These are phyloP conservation scores for Drosophila ficusphila DNA, from an alignment of 1,140 invertebrate genomes.

Conservation along the genomic window DNA sequence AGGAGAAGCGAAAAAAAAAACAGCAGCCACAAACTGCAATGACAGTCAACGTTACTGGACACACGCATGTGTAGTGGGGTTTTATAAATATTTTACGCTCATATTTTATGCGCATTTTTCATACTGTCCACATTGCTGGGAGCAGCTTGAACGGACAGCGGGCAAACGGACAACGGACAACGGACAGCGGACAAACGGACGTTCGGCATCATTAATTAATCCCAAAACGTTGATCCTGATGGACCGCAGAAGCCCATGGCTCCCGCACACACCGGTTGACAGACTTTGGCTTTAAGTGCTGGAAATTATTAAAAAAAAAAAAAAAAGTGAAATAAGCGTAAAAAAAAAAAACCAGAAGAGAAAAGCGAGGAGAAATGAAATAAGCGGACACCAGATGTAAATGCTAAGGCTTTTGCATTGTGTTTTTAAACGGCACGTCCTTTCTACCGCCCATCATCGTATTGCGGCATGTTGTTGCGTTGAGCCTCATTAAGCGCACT, in stretches of 20 bases:
- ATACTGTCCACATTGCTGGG: slow-evolving; percentile 7
- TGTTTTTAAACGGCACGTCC: slow-evolving; percentile 11
- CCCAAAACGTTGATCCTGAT: slow-evolving; percentile 48
- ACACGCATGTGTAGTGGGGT: slow-evolving; percentile 43
- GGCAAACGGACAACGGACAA: background rate
- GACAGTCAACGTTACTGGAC: slow-evolving; percentile 40
- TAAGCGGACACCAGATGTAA: background rate
- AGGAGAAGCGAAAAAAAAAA: too few relatives aligned
- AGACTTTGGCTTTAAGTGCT: slow-evolving; percentile 3
- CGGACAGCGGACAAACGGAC: background rate
- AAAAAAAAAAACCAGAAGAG: too few relatives aligned
- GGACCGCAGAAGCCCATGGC: slow-evolving; percentile 6
- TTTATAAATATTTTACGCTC: slow-evolving; percentile 56
- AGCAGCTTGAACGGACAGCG: slow-evolving; percentile 33
- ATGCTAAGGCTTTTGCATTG: slow-evolving; percentile 8
- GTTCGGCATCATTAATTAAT: slow-evolving; percentile 59
- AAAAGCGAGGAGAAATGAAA: background rate
- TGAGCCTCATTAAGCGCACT: slow-evolving; percentile 74
- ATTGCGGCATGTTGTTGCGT: slow-evolving; percentile 59
- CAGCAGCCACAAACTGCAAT: slow-evolving; percentile 57
- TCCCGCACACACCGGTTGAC: background rate
- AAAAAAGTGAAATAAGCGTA: too few relatives aligned
- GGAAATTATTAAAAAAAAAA: too few relatives aligned
- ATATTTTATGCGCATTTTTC: slow-evolving; percentile 63
- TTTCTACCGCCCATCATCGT: slow-evolving; percentile 4